These are phyloP conservation scores for Drosophila quadrilineata DNA, from an alignment of 1,140 invertebrate genomes.

Conservation along the genomic window DNA sequence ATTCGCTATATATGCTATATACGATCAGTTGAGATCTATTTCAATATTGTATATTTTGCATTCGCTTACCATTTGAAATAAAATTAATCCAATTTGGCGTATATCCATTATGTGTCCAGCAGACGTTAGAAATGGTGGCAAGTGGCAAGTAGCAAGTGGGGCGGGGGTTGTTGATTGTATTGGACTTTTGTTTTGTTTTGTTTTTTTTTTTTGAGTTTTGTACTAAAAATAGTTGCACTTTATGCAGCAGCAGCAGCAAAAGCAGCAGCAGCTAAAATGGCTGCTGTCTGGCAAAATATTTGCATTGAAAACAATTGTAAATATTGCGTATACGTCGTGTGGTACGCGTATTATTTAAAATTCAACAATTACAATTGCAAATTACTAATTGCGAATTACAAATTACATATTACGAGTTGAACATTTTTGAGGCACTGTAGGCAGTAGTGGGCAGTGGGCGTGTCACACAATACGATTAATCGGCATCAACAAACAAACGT, in stretches of 20 bases:
- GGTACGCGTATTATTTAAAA: too few relatives aligned
- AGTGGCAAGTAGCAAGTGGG: too few relatives aligned
- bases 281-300: constrained; percentile 33
- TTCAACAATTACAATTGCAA: too few relatives aligned
- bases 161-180: too few relatives aligned
- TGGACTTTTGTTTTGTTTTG: constrained; percentile 1
- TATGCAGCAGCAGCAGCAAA: too few relatives aligned
- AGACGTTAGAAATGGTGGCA: too few relatives aligned
- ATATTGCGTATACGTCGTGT: constrained; percentile 38
- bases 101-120: constrained; percentile 66
- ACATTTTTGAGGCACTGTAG: constrained; percentile 25
- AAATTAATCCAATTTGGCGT: constrained; percentile 67
- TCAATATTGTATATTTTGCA: background rate
- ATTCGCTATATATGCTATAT: background rate
- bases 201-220: constrained; percentile 12
- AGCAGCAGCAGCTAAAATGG: constrained; percentile 30
- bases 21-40: background rate
- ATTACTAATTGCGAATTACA: constrained; percentile 7
- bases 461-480: too few relatives aligned
- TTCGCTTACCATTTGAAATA: constrained; percentile 59
- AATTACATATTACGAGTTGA: background rate
- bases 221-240: constrained; percentile 37
- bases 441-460: constrained; percentile 1
- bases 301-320: constrained; percentile 33
- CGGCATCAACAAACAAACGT: too few relatives aligned